Evolutionary conservation across 1,140 invertebrate genomes (phyloP).

Genomic region (Vollenhovia emeryi): DNA sequence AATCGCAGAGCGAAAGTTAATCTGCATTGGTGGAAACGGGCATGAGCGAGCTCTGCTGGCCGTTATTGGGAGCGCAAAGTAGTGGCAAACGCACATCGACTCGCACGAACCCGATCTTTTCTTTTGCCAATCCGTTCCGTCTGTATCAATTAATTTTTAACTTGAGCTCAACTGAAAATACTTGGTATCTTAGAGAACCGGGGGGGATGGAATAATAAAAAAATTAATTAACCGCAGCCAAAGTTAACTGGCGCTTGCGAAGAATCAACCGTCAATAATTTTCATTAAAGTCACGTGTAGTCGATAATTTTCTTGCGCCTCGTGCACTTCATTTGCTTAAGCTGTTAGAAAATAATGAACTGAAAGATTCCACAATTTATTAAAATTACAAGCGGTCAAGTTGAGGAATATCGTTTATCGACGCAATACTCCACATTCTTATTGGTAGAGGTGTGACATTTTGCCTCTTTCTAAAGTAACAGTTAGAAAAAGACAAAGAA

Average conservation of each 20-base stretch:
- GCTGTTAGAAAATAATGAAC: slow-evolving; percentile 4
- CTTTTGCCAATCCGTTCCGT: background rate
- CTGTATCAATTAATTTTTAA: background rate
- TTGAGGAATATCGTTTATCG: background rate
- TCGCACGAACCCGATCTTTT: background rate
- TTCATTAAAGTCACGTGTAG: background rate
- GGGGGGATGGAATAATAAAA: background rate
- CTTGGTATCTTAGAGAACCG: background rate
- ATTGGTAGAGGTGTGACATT: too few species aligned
- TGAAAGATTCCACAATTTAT: background rate
- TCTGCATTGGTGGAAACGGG: too few species aligned
- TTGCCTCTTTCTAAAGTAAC: too few species aligned
- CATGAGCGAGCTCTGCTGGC: too few species aligned
- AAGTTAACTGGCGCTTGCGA: background rate
- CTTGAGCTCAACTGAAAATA: background rate
- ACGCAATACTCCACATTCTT: background rate
- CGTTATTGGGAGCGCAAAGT: background rate
- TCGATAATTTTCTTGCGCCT: background rate
- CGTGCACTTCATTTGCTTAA: background rate
- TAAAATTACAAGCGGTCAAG: background rate
- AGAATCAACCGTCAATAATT: background rate
- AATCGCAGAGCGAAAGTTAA: too few species aligned
- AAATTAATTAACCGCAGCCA: background rate
- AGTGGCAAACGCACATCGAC: background rate
- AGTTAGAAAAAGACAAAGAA: too few species aligned